Evolutionary conservation across 2,797 vertebrate genomes (phyloP).

Genomic region (Phataginus tricuspis): DNA sequence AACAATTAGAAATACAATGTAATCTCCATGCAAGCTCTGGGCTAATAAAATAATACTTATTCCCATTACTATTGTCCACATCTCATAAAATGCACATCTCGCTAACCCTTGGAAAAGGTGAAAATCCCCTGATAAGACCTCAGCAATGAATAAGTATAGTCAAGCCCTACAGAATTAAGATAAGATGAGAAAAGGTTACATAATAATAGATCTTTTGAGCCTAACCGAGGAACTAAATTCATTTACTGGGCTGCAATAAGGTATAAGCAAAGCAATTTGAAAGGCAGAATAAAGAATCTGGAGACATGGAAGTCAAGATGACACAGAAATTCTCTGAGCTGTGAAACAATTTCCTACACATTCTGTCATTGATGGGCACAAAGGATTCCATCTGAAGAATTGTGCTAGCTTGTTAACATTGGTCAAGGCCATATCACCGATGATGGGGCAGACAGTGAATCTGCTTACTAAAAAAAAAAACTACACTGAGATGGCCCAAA

Average conservation of each 20-base stretch:
- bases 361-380: conserved; percentile 45
- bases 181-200: conserved; percentile 61
- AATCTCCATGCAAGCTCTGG: conserved; percentile 55
- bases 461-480: conserved; percentile 41
- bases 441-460: not conserved
- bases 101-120: conserved; percentile 61
- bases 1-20: conserved; percentile 58
- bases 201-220: conserved; percentile 54
- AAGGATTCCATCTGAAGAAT: conserved; percentile 38
- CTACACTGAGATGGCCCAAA: not conserved
- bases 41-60: conserved; percentile 57
- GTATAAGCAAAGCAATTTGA: conserved; percentile 61
- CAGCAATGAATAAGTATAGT: conserved; percentile 52
- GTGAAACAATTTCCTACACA: conserved; percentile 35
- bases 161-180: conserved; percentile 65
- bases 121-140: conserved; percentile 54
- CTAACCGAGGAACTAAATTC: conserved; percentile 59
- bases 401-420: not conserved
- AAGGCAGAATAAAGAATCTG: conserved; percentile 55
- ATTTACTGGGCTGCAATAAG: conserved; percentile 55
- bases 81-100: conserved; percentile 63
- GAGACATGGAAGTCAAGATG: conserved; percentile 70
- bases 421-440: not conserved
- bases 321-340: conserved; percentile 64
- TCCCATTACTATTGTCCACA: conserved; percentile 51